Evolutionary conservation across 2,888 invertebrate species (phyloP), one percentile per base, ranked within the genome.

Genomic region (Orthonevra nobilis): DNA sequence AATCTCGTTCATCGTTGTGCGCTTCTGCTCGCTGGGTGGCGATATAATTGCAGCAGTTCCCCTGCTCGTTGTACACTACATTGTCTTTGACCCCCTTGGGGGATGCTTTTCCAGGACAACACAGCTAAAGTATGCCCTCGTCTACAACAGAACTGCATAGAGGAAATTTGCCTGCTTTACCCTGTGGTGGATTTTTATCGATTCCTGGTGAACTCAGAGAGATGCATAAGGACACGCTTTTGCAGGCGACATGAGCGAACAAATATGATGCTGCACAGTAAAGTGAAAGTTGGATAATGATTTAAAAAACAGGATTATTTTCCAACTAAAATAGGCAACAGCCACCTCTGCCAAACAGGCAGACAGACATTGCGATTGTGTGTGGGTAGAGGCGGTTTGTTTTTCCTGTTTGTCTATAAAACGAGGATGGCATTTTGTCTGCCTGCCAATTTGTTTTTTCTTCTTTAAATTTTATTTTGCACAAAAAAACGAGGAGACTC

Each of bases 401-500:
- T 44, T 42, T 28, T 9, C 14, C 20, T 40, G 48, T 56, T 48
- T 20, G n/a, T 14, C 10, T 14, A 10, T 44, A 20, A 26, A 34
- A 42, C 38, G 42, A 46, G 42, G 46, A 44, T 77, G 46, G 54
- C 46, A 60, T 40, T n/a, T 77, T 72, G 54, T 60, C 64, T 77
- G 79, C 48, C 61, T 73, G 42, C 30, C 54, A 68, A 61, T 73
- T 79, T 61, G 48, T 61, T 42, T 44, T 61, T 61, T n/a, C n/a
- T n/a, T n/a, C n/a, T n/a, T n/a, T n/a, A n/a, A n/a, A n/a, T n/a
- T n/a, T n/a, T n/a, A n/a, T n/a, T n/a, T n/a, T n/a, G n/a, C n/a
- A n/a, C n/a, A n/a, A n/a, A n/a, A n/a, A n/a, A n/a, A n/a, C n/a
- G n/a, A n/a, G n/a, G n/a, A n/a, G n/a, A n/a, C n/a, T n/a, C n/a